phyloP scores from a whole-genome alignment of 37 sponge, comb jelly and placozoan species.

The Aplysina aerophoba region DNA sequence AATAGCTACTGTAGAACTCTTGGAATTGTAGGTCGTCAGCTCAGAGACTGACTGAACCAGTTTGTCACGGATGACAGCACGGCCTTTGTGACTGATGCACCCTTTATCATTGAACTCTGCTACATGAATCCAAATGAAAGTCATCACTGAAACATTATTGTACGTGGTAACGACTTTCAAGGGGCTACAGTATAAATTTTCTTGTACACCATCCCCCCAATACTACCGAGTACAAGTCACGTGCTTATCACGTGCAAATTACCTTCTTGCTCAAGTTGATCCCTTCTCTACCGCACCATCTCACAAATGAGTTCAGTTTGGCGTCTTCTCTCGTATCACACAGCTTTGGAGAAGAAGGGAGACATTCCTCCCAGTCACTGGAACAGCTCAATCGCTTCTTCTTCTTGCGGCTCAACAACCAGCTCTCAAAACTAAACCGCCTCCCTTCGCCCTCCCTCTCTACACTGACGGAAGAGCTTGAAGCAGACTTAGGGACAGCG shows the following conservation, averaged over 20 bases:
- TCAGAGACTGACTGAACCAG: too few relatives aligned
- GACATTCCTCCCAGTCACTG: not conserved
- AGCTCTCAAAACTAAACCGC: not conserved
- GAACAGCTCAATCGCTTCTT: not conserved
- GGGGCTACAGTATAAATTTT: not conserved
- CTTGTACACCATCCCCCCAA: not conserved
- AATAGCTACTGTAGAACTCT: too few relatives aligned
- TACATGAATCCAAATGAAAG: not conserved
- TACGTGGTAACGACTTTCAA: not conserved
- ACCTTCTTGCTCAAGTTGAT: slow-evolving; percentile 12
- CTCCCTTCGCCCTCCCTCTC: not conserved
- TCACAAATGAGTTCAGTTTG: not conserved
- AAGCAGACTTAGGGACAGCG: not conserved
- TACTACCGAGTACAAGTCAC: not conserved
- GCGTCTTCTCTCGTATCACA: slow-evolving; percentile 29
- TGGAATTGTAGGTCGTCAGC: too few relatives aligned
- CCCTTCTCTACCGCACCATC: slow-evolving; percentile 8
- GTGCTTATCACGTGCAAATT: not conserved
- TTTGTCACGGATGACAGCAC: too few relatives aligned
- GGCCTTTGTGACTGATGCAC: too few relatives aligned
- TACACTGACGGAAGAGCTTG: not conserved
- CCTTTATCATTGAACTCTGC: too few relatives aligned
- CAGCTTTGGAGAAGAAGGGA: not conserved
- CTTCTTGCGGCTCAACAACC: not conserved
- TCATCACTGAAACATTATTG: not conserved